Evolutionary conservation across 2,113 vertebrate genomes (phyloP).

Genomic region (Micromys minutus): DNA sequence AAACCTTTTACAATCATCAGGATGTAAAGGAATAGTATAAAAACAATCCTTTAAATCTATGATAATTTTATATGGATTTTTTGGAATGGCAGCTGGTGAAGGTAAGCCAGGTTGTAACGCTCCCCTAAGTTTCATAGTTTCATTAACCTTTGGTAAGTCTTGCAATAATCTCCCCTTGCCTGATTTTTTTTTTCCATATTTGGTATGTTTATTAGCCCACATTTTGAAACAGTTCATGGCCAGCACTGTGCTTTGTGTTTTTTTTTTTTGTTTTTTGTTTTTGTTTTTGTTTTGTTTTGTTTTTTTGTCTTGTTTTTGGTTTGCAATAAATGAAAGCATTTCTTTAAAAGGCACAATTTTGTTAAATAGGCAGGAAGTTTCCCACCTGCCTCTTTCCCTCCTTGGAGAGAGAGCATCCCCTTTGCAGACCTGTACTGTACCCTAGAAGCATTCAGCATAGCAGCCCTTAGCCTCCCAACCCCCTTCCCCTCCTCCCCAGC

Average conservation of each 20-base stretch:
- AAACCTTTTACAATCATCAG: no score
- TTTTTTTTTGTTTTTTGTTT: no score
- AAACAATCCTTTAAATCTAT: no score
- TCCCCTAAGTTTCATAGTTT: no score
- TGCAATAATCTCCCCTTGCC: no score
- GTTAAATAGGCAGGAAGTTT: slow-evolving; percentile 48
- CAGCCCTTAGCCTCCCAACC: not conserved
- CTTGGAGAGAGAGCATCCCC: not conserved
- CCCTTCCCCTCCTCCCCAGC: not conserved
- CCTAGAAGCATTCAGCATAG: slow-evolving; percentile 62
- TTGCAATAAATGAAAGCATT: slow-evolving; percentile 56
- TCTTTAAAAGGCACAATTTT: slow-evolving; percentile 56
- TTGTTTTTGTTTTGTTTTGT: no score
- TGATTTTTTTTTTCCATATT: not conserved
- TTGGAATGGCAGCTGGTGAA: no score
- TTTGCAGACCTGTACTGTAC: not conserved
- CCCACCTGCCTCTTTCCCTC: not conserved
- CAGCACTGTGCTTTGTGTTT: slow-evolving; percentile 77
- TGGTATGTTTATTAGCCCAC: slow-evolving; percentile 74
- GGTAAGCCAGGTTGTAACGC: no score
- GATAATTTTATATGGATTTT: no score
- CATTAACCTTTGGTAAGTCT: no score
- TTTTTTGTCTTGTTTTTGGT: not conserved
- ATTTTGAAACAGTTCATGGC: slow-evolving; percentile 82
- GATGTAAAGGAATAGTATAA: no score